These are phyloP conservation scores for Leptodactylus fallax DNA, from an alignment of 2,797 vertebrate species.

Conservation along the genomic window DNA sequence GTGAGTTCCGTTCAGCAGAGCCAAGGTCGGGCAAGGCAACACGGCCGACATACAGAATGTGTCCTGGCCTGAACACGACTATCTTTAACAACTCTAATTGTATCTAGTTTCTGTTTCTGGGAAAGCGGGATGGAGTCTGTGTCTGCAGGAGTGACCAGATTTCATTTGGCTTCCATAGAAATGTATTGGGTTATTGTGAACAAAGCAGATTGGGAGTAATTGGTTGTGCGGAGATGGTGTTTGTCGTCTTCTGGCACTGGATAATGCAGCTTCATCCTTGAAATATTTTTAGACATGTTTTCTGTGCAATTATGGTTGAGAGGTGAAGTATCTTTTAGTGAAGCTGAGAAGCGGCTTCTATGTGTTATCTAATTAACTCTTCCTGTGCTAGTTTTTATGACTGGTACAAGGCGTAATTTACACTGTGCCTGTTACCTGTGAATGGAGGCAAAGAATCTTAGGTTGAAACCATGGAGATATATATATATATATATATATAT, in stretches of 20 bases:
- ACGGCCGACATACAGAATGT: too few relatives aligned
- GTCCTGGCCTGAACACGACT: too few relatives aligned
- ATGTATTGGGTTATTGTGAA: background rate
- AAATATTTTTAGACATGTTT: slow-evolving; percentile 43
- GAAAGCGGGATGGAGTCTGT: background rate
- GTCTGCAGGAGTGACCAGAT: background rate
- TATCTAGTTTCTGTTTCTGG: background rate
- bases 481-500: background rate
- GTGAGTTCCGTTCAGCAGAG: too few relatives aligned
- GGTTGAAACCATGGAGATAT: background rate
- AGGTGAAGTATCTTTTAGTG: slow-evolving; percentile 9
- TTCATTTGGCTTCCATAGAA: background rate
- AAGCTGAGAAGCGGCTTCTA: background rate
- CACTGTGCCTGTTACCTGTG: too few relatives aligned
- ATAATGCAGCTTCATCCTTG: background rate
- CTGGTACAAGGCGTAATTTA: background rate
- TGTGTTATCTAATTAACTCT: background rate
- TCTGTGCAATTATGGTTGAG: slow-evolving; percentile 18
- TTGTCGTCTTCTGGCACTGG: background rate
- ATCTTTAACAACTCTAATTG: background rate
- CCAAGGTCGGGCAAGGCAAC: too few relatives aligned
- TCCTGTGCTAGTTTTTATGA: background rate
- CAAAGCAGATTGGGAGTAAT: background rate
- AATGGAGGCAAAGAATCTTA: background rate
- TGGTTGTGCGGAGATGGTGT: background rate